Evolutionary conservation across 2,113 vertebrate species (phyloP).

Genomic region (Oophaga pumilio): DNA sequence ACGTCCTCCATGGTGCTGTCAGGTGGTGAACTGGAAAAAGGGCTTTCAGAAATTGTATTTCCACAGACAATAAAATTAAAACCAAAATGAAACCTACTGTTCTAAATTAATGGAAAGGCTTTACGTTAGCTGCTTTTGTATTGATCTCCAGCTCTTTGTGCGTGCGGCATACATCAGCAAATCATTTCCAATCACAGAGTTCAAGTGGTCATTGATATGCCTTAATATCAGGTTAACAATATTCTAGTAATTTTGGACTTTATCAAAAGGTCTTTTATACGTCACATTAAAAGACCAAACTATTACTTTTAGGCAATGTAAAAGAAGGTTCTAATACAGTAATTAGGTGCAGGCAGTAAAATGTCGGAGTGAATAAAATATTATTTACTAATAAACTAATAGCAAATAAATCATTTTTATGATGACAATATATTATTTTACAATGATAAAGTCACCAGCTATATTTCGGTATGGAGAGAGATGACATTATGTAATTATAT

Average conservation of each 20-base stretch:
- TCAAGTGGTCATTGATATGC: conserved; percentile 38
- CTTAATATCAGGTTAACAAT: conserved; percentile 28
- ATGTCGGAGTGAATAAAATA: neutral
- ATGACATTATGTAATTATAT: neutral
- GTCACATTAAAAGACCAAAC: conserved; percentile 7
- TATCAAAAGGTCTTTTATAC: conserved; percentile 21
- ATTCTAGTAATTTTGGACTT: conserved; percentile 27
- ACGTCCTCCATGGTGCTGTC: too few relatives aligned
- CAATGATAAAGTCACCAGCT: neutral
- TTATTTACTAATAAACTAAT: neutral
- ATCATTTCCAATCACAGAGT: conserved; percentile 58
- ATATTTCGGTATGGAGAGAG: neutral
- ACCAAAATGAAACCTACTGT: neutral
- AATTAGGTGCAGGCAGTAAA: neutral
- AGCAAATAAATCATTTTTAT: too few relatives aligned
- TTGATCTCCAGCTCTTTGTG: conserved; percentile 58
- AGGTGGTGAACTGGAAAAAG: too few relatives aligned
- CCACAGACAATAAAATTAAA: conserved; percentile 1
- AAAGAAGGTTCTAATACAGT: neutral
- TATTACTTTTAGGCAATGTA: neutral
- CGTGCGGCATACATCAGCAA: conserved; percentile 53
- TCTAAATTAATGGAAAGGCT: conserved; percentile 52
- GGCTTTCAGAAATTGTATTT: neutral
- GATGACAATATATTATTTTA: too few relatives aligned
- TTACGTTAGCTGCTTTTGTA: conserved; percentile 55